phyloP scores from a whole-genome alignment of 2,797 vertebrate genomes.

The Brachymystax lenok region DNA sequence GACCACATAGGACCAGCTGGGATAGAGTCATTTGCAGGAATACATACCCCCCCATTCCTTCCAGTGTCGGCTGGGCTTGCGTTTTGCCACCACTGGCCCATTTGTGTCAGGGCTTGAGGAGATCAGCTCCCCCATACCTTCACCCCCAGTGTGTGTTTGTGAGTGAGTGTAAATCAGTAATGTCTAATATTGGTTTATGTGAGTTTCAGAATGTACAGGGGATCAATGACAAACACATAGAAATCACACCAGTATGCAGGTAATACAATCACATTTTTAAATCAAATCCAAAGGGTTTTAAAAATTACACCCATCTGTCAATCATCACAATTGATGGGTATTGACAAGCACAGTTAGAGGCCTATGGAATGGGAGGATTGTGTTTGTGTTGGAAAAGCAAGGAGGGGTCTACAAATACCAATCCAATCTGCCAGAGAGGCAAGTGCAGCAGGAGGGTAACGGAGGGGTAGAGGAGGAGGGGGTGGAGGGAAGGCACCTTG shows the following conservation, averaged over 20 bases:
- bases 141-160: background rate
- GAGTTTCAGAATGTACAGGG: background rate
- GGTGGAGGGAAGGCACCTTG: conserved; percentile 78
- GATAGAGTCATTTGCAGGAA: conserved; percentile 63
- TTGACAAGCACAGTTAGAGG: conserved; percentile 41
- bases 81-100: conserved; percentile 37
- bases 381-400: background rate
- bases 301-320: conserved; percentile 48
- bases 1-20: conserved; percentile 71
- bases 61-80: conserved; percentile 34
- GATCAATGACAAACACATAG: conserved; percentile 6
- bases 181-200: background rate
- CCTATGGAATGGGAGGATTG: conserved; percentile 23
- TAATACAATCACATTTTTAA: background rate
- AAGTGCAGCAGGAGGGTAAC: conserved; percentile 72
- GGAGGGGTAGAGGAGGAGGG: conserved; percentile 49
- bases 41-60: conserved; percentile 56
- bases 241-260: background rate
- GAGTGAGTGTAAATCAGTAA: background rate
- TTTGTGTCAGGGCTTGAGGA: conserved; percentile 35
- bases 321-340: conserved; percentile 54
- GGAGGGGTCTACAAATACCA: conserved; percentile 37
- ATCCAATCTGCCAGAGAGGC: conserved; percentile 64
- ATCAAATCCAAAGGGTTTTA: background rate
- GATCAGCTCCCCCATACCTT: conserved; percentile 28